phyloP scores from a whole-genome alignment of 2,888 invertebrate genomes.

The Mystacides longicornis region DNA sequence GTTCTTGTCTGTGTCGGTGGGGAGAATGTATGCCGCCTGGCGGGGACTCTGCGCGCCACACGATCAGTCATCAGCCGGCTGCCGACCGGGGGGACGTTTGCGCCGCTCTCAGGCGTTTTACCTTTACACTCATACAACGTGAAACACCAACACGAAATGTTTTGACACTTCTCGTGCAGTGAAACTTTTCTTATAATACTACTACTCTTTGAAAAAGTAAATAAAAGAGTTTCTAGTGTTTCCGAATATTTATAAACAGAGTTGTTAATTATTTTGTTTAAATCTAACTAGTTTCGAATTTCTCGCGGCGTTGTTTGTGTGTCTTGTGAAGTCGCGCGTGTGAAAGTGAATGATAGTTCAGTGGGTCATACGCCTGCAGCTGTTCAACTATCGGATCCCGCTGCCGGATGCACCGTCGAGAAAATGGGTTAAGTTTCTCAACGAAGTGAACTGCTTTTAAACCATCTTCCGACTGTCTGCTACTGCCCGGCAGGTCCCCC shows the following conservation, averaged over 20 bases:
- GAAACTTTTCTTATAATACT: not conserved
- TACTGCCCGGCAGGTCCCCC: conserved; percentile 16
- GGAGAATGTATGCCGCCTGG: conserved; percentile 30
- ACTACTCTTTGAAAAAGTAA: too few relatives aligned
- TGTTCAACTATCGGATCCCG: conserved; percentile 9
- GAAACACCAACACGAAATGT: not conserved
- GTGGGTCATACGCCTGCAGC: conserved; percentile 20
- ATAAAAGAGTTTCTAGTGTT: too few relatives aligned
- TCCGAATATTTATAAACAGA: too few relatives aligned
- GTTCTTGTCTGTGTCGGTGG: conserved; percentile 10
- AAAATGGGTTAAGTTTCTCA: conserved; percentile 69
- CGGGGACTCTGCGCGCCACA: conserved; percentile 33
- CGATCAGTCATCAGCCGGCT: conserved; percentile 45
- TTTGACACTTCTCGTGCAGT: not conserved
- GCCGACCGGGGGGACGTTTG: conserved; percentile 31
- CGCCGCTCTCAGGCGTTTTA: not conserved
- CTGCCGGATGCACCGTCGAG: conserved; percentile 29
- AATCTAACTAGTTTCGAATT: too few relatives aligned
- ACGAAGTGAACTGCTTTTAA: conserved; percentile 11
- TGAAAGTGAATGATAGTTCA: conserved; percentile 43
- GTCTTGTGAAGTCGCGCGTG: conserved; percentile 27
- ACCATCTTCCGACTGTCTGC: not conserved
- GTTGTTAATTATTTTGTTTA: too few relatives aligned
- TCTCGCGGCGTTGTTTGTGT: too few relatives aligned
- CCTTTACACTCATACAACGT: not conserved